Base-by-base conservation (phyloP, 2,888 invertebrate species). In the Idaea biselata region DNA sequence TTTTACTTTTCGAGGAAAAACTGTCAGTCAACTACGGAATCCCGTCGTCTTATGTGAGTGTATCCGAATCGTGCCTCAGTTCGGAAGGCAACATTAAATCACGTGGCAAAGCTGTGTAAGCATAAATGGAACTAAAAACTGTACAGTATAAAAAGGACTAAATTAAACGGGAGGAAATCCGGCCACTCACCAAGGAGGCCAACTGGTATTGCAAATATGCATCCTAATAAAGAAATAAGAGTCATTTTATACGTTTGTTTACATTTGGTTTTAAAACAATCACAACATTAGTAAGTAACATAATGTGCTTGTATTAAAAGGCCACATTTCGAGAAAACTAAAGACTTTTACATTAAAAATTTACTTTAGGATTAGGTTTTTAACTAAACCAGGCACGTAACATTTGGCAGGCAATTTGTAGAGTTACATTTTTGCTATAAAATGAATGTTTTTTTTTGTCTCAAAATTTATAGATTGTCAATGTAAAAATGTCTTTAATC, bases 141-240 rank as follows among this genome's bases (percentile, higher is more conserved):
- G 60, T 64, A 74, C 71, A 68, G 67, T 73, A 73, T 67, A 71
- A 77, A 79, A 79, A 68, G 68, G 67, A 73, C 80, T 82, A 82
- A 76, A 79, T 79, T 82, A 84, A 81, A 80, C 76, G 72, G 77
- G 80, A 79, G 74, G 69, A 74, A 73, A 70, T 77, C 83, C 81
- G 80, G 87, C 86, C 89, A 91, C 92, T 92, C 91, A 92, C 92
- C 91, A 91, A 82, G 68, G 89, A 88, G 90, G 91, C 89, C 88
- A 90, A 83, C 91, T 91, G 91, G 89, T 87, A 87, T 89, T 90
- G 89, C 86, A 90, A 90, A 89, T 83, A 92, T 73, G 90, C 85
- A 85, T 91, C 92, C 92, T 91, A 88, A 86, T 86, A 74, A 82
- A 86, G 82, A 91, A 89, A 89, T 81, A 82, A 78, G 72, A 68